A percentile compares a stretch with the other conserved stretches of the same genome.
Evolutionary conservation across 1,140 invertebrate genomes (phyloP).

Genomic region (Drosophila asahinai): DNA sequence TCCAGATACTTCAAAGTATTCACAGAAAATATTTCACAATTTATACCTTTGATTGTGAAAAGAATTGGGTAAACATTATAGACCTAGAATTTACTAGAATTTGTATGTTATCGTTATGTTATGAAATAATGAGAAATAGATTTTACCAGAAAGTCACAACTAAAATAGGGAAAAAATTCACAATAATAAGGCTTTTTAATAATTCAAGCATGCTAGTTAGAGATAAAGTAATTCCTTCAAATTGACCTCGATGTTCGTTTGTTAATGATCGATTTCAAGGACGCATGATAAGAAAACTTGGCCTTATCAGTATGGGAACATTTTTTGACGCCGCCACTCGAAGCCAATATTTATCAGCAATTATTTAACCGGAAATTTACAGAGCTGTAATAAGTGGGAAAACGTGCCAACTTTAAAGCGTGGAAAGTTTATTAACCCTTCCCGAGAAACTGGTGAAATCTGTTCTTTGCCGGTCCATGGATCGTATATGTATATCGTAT

Average conservation of each 20-base stretch:
- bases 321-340: background rate
- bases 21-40: background rate
- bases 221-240: too few relatives aligned
- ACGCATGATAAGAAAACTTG: background rate
- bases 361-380: slow-evolving; percentile 16
- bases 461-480: slow-evolving; percentile 21
- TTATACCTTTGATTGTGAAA: background rate
- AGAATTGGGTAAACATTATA: background rate
- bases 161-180: too few relatives aligned
- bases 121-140: too few relatives aligned
- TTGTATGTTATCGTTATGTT: too few relatives aligned
- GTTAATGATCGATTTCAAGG: background rate
- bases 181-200: too few relatives aligned
- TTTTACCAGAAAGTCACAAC: too few relatives aligned
- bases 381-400: slow-evolving; percentile 1
- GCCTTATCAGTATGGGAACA: slow-evolving; percentile 8
- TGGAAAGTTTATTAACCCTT: slow-evolving; percentile 34
- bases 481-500: background rate
- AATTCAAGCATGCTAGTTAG: too few relatives aligned
- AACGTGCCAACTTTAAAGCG: slow-evolving; percentile 11
- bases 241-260: background rate
- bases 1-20: background rate
- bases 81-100: too few relatives aligned
- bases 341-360: slow-evolving; percentile 2
- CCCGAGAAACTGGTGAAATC: slow-evolving; percentile 45